These are phyloP conservation scores for Cylloceria caligata DNA, from an alignment of 2,888 invertebrate genomes.

Conservation along the genomic window DNA sequence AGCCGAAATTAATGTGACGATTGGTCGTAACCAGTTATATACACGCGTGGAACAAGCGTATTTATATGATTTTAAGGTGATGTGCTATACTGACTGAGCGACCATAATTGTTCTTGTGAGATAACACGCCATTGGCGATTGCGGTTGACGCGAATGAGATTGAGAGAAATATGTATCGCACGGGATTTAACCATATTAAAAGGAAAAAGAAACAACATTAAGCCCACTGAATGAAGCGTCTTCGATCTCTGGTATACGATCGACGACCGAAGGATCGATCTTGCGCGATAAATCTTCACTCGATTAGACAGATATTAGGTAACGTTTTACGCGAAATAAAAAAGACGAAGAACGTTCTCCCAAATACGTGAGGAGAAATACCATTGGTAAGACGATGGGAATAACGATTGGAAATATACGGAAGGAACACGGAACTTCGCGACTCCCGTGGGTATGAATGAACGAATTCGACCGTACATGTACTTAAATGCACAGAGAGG, in stretches of 20 bases:
- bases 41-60: no score
- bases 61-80: no score
- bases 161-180: no score
- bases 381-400: constrained; percentile 26
- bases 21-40: no score
- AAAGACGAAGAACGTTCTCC: not conserved
- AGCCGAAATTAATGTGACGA: no score
- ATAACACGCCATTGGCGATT: no score
- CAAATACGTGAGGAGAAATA: not conserved
- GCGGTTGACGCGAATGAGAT: no score
- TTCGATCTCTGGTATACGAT: not conserved
- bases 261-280: not conserved
- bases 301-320: not conserved
- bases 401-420: constrained; percentile 73
- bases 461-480: constrained; percentile 61
- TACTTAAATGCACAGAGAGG: constrained; percentile 56
- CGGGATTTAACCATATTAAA: no score
- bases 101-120: no score
- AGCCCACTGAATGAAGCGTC: not conserved
- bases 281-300: not conserved
- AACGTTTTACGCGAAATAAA: not conserved
- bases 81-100: no score
- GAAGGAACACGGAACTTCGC: constrained; percentile 81
- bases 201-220: no score
- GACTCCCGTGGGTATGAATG: constrained; percentile 74